Conservation (phyloP, 2,888 invertebrate species). For the Phorcus lineatus region DNA sequence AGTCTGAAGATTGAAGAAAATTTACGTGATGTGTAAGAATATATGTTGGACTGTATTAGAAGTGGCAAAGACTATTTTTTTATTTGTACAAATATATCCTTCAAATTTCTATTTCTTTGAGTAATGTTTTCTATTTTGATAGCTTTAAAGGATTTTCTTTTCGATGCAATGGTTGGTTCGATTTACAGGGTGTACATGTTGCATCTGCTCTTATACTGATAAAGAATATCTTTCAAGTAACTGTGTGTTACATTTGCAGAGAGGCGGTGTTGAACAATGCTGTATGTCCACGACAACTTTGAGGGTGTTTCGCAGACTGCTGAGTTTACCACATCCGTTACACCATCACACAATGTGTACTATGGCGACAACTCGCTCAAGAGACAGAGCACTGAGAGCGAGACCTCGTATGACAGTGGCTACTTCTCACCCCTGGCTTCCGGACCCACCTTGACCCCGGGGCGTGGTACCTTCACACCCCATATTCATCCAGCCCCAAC, state of each 20-base stretch:
- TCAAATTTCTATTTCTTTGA: too few relatives aligned
- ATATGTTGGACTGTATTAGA: too few relatives aligned
- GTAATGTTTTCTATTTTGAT: too few relatives aligned
- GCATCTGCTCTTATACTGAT: too few relatives aligned
- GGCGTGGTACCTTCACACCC: neutral
- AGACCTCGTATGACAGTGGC: constrained; percentile 58
- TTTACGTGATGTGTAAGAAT: too few relatives aligned
- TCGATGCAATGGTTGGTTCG: too few relatives aligned
- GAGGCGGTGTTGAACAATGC: neutral
- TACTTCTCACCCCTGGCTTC: constrained; percentile 44
- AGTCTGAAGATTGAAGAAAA: too few relatives aligned
- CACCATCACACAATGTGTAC: neutral
- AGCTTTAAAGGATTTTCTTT: too few relatives aligned
- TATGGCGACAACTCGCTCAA: neutral
- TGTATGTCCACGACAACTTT: neutral
- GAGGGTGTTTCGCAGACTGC: neutral
- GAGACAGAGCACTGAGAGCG: constrained; percentile 25
- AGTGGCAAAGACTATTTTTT: too few relatives aligned
- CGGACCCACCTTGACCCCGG: constrained; percentile 4
- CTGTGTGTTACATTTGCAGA: neutral
- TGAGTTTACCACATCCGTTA: neutral
- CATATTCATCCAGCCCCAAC: neutral
- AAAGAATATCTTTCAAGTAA: too few relatives aligned
- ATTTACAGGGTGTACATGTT: too few relatives aligned
- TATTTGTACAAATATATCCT: too few relatives aligned